Evolutionary conservation across 2,888 invertebrate species (phyloP), one percentile per base, ranked within the genome.

Genomic region (Orthosia gracilis): DNA sequence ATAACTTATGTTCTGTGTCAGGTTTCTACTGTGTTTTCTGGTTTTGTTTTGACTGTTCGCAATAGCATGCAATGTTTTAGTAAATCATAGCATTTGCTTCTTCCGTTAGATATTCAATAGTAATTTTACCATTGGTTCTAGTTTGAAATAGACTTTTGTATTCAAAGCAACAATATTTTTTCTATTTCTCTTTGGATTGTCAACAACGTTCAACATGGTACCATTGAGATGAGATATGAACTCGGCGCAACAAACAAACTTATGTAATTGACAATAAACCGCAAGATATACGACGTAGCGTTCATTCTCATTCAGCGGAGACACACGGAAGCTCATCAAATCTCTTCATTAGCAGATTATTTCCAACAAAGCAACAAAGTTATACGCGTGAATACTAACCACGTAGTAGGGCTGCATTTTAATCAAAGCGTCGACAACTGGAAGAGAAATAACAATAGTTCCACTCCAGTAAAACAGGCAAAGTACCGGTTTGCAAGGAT

Each of bases 281-380:
- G 23, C 21, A 18, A 26, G 31, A 79, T 57, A 31, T 62, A 71
- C 70, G 45, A 54, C 15, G 57, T n/a, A n/a, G n/a, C 45, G 26
- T 55, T 50, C 7, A 64, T 73, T 66, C 21, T 11, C 50, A 73
- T 50, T 74, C 52, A 31, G 13, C 1, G 49, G n/a, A 23, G 45
- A 65, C 31, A 68, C 64, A 18, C 76, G 85, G 69, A 75, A 76
- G 57, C 69, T 61, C 55, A 61, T 69, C 45, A 57, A 58, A 82
- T 64, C 50, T 57, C 77, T 61, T 69, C 67, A 82, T 85, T 54
- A 70, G 61, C 61, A 23, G 61, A 65, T 64, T 70, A 68, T 66
- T 66, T 58, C 58, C 57, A 58, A 74, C 31, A 62, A 73, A 63
- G 55, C 62, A 63, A 68, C 26, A 26, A 58, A 58, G 17, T 49